Evolutionary conservation across 2,113 vertebrate species (phyloP), one percentile per base, ranked within the genome.

Genomic region (Cottus gobio): DNA sequence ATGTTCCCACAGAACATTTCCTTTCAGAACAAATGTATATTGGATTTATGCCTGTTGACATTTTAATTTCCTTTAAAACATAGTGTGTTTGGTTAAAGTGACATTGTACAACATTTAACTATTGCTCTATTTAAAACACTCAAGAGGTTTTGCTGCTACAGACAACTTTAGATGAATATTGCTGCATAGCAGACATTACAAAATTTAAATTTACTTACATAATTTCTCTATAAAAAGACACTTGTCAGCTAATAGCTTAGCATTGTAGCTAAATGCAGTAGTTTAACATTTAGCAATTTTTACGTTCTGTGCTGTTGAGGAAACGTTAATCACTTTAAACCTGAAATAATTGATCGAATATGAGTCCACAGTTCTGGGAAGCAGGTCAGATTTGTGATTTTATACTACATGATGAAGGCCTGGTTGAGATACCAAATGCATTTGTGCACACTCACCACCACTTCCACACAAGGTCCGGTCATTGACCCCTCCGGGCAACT

Each of bases 381-480:
- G 42, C 2, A 26, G 20, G 10, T 22, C 12, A n/a, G 2, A 46
- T 50, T 67, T 67, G 16, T 26, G 52, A 60, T 52, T 76, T 61
- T 30, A 26, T n/a, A 26, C 3, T 18, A 42, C 5, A 10, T 66
- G 7, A 66, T 60, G 39, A 34, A 64, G 66, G 50, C 34, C 46
- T 36, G 30, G 34, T 5, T 37, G 75, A 50, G 31, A 37, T 62
- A 67, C 5, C 4, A 18, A 75, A 70, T 37, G 46, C 20, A 57
- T 67, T 34, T 57, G 72, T 16, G 69, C 62, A 72, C 54, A 75
- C 75, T 79, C 71, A 50, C 30, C 28, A 39, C 22, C 34, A 52
- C 68, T 39, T 42, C 56, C 26, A 65, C 78, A 30, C 64, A 37
- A 12, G 70, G 36, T 57, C 44, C 36, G 63, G 8, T 52, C 26